Evolutionary conservation across 64 coral and sea anemone genomes (phyloP), one percentile per base, ranked within the genome.

Genomic region (Porites australiensis): DNA sequence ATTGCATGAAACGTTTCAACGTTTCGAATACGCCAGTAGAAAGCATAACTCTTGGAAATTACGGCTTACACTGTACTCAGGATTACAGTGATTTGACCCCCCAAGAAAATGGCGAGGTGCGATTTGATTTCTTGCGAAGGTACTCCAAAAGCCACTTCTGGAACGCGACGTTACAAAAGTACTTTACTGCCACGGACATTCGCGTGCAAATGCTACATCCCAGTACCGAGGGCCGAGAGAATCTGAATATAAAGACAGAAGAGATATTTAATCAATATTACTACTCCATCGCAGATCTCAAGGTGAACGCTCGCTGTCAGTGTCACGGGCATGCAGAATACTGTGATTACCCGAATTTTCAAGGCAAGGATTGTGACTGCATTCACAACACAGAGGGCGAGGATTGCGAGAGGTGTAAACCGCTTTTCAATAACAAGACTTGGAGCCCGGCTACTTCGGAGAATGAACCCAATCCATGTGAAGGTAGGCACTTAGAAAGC

Each of bases 341-440:
- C 57, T 99, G 98, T 50, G 91, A 91, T 79, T 99, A 61, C 69
- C 75, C 87, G 13, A 44, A 94, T 45, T 0, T 0, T 4, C 49
- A 0, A 15, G 87, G 94, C 13, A 88, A 83, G 75, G 82, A 89
- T 70, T 87, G 88, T 44, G 89, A 95, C 54, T 95, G 96, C 86
- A 3, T 37, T 19, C 98, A 99, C 76, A 83, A 94, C 82, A 99
- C 98, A 6, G 92, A 60, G 15, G 98, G 98, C n/a, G 84, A 72
- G 2, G 91, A 96, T 50, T 99, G 98, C 87, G 98, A 99, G 27
- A 78, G 63, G 46, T 99, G 98, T 58, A 61, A 90, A 53, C 98
- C 98, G 15, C 92, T 99, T 8, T 96, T 86, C 70, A 99, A 99
- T 76, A 96, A 99, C 77, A 91, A 88, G 54, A 77, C 91, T 0